These are phyloP conservation scores for Ferrisia virgata DNA, from an alignment of 2,888 invertebrate genomes.

Conservation along the genomic window DNA sequence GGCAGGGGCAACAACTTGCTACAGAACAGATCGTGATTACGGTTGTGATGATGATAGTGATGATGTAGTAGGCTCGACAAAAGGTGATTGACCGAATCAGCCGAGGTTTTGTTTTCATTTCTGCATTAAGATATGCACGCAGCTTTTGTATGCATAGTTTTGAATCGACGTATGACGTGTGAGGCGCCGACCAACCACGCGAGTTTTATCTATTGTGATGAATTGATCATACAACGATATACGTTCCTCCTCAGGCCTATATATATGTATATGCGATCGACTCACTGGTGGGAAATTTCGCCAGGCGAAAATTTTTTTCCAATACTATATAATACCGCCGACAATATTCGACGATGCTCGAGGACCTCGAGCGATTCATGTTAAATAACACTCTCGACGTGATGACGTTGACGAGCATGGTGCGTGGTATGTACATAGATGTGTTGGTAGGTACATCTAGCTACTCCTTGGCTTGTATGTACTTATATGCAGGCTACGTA, in stretches of 20 bases:
- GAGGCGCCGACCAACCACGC: neutral
- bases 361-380: neutral
- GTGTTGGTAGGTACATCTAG: too few relatives aligned
- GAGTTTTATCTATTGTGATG: neutral
- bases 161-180: neutral
- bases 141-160: neutral
- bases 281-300: neutral
- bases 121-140: too few relatives aligned
- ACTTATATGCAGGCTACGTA: too few relatives aligned
- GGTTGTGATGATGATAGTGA: too few relatives aligned
- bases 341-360: neutral
- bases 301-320: neutral
- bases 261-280: neutral
- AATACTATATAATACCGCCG: neutral
- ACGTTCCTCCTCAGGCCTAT: neutral
- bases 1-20: neutral
- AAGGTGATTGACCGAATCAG: neutral
- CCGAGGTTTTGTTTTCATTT: neutral
- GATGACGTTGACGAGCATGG: neutral
- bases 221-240: neutral
- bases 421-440: neutral
- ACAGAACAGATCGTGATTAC: neutral
- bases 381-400: neutral
- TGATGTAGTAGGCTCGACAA: neutral
- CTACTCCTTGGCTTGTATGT: too few relatives aligned